A percentile compares a stretch with the other conserved stretches of the same genome.
phyloP scores from a whole-genome alignment of 2,797 vertebrate species.

The Selene dorsalis region DNA sequence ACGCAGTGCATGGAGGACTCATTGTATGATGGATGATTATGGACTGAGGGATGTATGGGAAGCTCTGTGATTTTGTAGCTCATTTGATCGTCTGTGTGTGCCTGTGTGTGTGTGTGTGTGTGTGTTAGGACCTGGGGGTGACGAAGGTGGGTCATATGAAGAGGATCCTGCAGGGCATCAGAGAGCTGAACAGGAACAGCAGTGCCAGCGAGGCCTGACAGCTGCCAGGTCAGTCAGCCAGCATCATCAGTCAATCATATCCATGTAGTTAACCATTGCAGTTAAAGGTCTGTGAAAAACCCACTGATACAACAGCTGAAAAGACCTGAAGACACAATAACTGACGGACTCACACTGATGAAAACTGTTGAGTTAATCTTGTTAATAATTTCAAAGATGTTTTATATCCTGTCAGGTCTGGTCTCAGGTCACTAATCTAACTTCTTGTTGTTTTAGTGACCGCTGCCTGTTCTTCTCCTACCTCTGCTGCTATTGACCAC shows the following conservation, averaged over 20 bases:
- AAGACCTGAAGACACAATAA: background rate
- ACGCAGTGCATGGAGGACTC: background rate
- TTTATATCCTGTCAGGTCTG: background rate
- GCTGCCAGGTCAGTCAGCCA: conserved; percentile 21
- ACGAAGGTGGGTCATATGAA: conserved; percentile 99
- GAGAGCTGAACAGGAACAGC: conserved; percentile 90
- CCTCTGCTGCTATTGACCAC: conserved; percentile 60
- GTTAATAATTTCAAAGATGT: background rate
- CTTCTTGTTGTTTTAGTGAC: conserved; percentile 23
- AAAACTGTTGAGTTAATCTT: too few species aligned
- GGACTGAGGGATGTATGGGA: background rate
- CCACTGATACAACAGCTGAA: background rate
- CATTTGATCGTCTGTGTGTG: background rate
- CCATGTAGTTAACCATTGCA: background rate
- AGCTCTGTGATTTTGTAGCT: background rate
- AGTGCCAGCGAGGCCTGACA: conserved; percentile 88
- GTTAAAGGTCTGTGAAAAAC: background rate
- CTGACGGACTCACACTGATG: background rate
- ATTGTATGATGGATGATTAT: background rate
- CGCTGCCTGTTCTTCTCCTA: conserved; percentile 74
- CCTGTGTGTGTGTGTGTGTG: conserved; percentile 34
- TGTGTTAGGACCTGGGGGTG: conserved; percentile 92
- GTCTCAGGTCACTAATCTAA: background rate
- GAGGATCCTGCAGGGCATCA: conserved; percentile 95
- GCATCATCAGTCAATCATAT: background rate